Conservation (phyloP, 2,888 invertebrate genomes). For the Pheosia tremula region DNA sequence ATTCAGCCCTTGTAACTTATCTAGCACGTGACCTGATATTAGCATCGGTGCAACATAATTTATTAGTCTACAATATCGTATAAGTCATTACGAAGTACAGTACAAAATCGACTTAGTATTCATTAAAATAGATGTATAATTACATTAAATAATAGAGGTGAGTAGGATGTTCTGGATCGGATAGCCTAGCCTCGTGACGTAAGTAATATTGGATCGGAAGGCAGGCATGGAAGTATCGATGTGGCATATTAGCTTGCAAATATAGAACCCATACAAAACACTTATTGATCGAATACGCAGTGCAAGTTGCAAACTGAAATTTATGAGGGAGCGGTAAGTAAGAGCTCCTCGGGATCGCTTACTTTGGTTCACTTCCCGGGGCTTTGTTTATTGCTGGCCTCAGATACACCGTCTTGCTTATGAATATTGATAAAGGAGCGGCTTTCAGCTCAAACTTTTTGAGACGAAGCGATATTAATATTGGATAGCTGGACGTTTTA, state of each 20-base stretch:
- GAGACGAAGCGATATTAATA: conserved; percentile 64
- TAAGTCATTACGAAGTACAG: conserved; percentile 3
- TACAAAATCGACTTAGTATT: conserved; percentile 17
- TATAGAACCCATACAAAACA: conserved; percentile 82
- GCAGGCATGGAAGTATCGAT: conserved; percentile 74
- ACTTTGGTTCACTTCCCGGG: conserved; percentile 64
- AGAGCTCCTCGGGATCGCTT: conserved; percentile 71
- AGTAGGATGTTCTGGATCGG: conserved; percentile 33
- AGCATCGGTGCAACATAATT: conserved; percentile 49
- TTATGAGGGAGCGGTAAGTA: conserved; percentile 74
- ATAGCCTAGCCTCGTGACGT: conserved; percentile 50
- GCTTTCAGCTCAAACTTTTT: conserved; percentile 70
- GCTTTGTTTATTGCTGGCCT: conserved; percentile 79
- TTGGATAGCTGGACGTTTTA: conserved; percentile 53
- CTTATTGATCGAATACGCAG: conserved; percentile 81
- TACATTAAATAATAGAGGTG: conserved; percentile 20
- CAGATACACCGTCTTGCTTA: conserved; percentile 73
- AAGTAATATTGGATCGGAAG: conserved; percentile 69
- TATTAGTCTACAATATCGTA: conserved; percentile 9
- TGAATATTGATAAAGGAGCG: conserved; percentile 79
- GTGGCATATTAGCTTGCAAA: conserved; percentile 81
- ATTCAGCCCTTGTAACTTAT: conserved; percentile 58
- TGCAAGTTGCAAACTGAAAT: conserved; percentile 82
- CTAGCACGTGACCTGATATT: conserved; percentile 59
- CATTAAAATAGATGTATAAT: conserved; percentile 31